A percentile compares a stretch with the other conserved stretches of the same genome.
Evolutionary conservation across 2,797 vertebrate genomes (phyloP).

Genomic region (Ctenopoma kingsleyae): DNA sequence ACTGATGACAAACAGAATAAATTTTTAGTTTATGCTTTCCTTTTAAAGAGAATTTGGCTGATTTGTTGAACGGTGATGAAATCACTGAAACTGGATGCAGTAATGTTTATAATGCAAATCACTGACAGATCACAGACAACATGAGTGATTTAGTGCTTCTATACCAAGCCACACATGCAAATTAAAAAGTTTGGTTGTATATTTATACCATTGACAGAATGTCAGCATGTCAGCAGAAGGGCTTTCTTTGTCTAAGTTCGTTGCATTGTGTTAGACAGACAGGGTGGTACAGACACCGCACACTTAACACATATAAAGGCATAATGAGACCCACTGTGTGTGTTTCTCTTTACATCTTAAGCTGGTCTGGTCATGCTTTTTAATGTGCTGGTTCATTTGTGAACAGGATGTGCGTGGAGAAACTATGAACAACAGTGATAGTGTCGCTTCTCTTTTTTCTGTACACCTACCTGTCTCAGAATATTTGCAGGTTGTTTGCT

Average conservation of each 20-base stretch:
- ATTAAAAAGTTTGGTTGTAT: no score
- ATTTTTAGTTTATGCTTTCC: no score
- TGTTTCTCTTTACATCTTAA: conserved; percentile 28
- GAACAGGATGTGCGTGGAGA: conserved; percentile 22
- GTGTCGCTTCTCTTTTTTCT: conserved; percentile 11
- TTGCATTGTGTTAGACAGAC: conserved; percentile 25
- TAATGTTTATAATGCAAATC: no score
- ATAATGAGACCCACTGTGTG: conserved; percentile 66
- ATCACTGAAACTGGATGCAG: no score
- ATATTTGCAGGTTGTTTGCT: conserved; percentile 8
- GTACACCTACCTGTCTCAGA: not conserved
- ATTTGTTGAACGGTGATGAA: no score
- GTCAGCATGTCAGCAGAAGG: not conserved
- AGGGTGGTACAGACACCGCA: conserved; percentile 6
- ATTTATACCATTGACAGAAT: no score
- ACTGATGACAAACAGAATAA: no score
- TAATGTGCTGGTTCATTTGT: conserved; percentile 26
- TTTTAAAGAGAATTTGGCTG: no score
- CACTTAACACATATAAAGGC: conserved; percentile 11
- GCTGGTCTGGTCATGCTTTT: not conserved
- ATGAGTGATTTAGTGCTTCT: no score
- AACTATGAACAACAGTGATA: conserved; percentile 40
- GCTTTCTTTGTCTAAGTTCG: conserved; percentile 21
- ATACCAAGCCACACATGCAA: no score
- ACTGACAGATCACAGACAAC: no score